A percentile compares a stretch with the other conserved stretches of the same genome.
These are phyloP conservation scores for Naja naja DNA, from an alignment of 2,113 vertebrate genomes.

Conservation along the genomic window DNA sequence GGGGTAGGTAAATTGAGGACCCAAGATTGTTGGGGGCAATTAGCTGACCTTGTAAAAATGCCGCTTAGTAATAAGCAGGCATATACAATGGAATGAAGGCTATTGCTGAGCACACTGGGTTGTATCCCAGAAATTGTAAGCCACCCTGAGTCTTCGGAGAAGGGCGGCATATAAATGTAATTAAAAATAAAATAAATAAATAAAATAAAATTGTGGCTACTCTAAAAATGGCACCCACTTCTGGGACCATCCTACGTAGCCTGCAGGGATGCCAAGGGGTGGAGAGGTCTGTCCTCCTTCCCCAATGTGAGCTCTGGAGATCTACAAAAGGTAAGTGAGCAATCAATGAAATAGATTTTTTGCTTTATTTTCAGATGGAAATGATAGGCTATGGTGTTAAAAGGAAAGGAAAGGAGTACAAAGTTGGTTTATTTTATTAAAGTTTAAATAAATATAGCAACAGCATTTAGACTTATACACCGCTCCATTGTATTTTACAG, in stretches of 20 bases:
- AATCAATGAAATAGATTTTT: neutral
- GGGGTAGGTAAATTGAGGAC: too few relatives aligned
- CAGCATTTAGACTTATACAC: neutral
- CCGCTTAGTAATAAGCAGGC: too few relatives aligned
- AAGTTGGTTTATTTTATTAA: neutral
- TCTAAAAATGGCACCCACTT: neutral
- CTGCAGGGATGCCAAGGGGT: neutral
- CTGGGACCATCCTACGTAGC: neutral
- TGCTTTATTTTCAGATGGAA: neutral
- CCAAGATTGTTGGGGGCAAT: too few relatives aligned
- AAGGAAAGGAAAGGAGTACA: neutral
- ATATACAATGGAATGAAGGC: too few relatives aligned
- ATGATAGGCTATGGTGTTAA: neutral
- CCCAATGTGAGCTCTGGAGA: neutral
- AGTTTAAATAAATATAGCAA: neutral
- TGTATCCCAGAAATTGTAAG: too few relatives aligned
- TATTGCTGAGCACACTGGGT: too few relatives aligned
- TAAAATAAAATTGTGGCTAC: too few relatives aligned
- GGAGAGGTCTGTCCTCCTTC: neutral
- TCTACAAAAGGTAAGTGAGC: neutral
- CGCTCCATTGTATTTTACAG: neutral
- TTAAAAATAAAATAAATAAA: too few relatives aligned
- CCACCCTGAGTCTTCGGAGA: too few relatives aligned
- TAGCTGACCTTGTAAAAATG: too few relatives aligned
- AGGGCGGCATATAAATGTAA: too few relatives aligned